Conservation (phyloP, 1,140 invertebrate genomes). For the Macrobrachium rosenbergii region DNA sequence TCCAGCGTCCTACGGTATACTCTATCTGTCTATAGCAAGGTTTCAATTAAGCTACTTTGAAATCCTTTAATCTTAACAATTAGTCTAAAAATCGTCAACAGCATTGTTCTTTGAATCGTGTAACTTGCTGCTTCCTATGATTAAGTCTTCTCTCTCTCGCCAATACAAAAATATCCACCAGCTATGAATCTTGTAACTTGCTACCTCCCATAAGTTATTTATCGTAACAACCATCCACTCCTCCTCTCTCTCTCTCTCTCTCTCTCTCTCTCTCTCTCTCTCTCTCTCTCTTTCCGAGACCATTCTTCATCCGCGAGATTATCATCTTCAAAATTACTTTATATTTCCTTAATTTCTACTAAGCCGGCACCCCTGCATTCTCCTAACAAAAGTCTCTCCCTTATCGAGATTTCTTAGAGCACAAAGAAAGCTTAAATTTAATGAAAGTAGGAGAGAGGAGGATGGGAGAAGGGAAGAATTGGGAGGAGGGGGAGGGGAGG, state of each 20-base stretch:
- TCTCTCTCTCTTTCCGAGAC: neutral
- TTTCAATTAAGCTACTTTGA: too few relatives aligned
- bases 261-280: neutral
- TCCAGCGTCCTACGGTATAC: too few relatives aligned
- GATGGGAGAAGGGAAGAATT: neutral
- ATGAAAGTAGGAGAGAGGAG: neutral
- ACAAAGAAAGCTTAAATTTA: neutral
- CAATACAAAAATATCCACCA: too few relatives aligned
- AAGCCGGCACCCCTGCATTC: neutral
- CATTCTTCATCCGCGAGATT: constrained; percentile 23
- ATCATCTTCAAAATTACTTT: constrained; percentile 47
- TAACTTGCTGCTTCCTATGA: too few relatives aligned
- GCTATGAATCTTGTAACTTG: too few relatives aligned
- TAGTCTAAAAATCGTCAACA: too few relatives aligned
- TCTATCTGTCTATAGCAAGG: too few relatives aligned
- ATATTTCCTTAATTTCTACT: constrained; percentile 49
- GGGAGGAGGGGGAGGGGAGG: neutral
- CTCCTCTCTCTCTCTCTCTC: neutral
- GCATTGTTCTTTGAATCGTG: too few relatives aligned
- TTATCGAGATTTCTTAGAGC: too few relatives aligned
- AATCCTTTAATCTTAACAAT: too few relatives aligned
- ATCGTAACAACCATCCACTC: neutral
- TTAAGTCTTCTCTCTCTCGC: too few relatives aligned
- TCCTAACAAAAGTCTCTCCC: neutral
- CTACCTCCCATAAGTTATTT: too few relatives aligned